phyloP scores from a whole-genome alignment of 2,888 invertebrate species.

The Pantelozetes paolii region DNA sequence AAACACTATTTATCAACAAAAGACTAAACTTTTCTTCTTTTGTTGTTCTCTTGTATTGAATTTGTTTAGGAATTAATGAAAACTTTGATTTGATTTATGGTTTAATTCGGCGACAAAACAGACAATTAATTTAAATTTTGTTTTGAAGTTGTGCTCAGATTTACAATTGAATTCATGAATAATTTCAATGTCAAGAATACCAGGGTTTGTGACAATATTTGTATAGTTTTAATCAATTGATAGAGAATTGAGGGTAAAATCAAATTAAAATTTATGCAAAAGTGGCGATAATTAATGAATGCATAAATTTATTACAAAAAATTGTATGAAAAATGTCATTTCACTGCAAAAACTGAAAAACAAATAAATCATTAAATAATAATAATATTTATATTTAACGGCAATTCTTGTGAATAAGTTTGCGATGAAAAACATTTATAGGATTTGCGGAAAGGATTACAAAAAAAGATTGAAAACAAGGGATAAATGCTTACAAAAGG shows the following conservation, averaged over 20 bases:
- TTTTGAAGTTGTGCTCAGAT: background rate
- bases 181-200: slow-evolving; percentile 15
- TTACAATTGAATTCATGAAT: background rate
- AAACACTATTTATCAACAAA: slow-evolving; percentile 16
- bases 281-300: too few species aligned
- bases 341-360: too few species aligned
- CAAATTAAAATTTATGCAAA: too few species aligned
- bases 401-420: too few species aligned
- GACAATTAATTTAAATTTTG: background rate
- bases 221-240: too few species aligned
- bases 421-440: background rate
- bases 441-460: slow-evolving; percentile 15
- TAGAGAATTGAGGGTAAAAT: too few species aligned
- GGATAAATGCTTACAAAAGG: background rate
- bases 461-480: background rate
- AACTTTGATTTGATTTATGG: slow-evolving; percentile 9
- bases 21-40: background rate
- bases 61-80: slow-evolving; percentile 11
- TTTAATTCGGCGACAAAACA: background rate
- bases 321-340: too few species aligned
- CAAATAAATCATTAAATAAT: too few species aligned
- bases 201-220: too few species aligned
- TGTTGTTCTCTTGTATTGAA: background rate
- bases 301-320: too few species aligned
- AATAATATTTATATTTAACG: too few species aligned